Base-by-base conservation (phyloP, 2,113 vertebrate genomes). In the Bagarius yarrelli region DNA sequence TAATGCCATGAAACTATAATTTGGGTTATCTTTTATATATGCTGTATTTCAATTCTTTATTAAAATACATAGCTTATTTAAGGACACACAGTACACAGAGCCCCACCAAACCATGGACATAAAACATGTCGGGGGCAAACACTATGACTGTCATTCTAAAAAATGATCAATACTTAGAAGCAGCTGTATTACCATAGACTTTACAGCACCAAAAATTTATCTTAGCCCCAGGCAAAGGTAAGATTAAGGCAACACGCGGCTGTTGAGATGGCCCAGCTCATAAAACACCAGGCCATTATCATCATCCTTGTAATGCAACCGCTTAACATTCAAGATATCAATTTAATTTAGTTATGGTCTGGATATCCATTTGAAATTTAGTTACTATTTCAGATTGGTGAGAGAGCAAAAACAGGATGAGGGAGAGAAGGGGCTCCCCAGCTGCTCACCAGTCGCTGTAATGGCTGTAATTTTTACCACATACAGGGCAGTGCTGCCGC, bases 271-370 rank as follows among this genome's bases (percentile, higher is more conserved):
- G 89, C 83, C 90, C 83, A 88, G 88, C 89, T 91, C 90, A 87
- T 94, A 94, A 94, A 94, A 92, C 88, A 92, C 81, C 87, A 89
- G 90, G 82, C 86, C 87, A 90, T 94, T 94, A 90, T 88, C 86
- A 86, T 64, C 66, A 83, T 88, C 87, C 87, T 89, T 75, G 92
- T 93, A 94, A 94, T 92, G 89, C 81, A 85, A 86, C 90, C 1
- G 88, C 72, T 90, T 89, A 83, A 67, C 86, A 92, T 92, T 92
- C 84, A 87, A 89, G 86, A 90, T 89, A 93, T 91, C 86, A 88
- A 86, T 91, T 91, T 85, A 84, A 87, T 83, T 88, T 90, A 89
- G 82, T 89, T 91, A 91, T 86, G 86, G 86, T 85, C 83, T 87
- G 11, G 83, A 85, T 76, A 83, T 86, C 90, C 83, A 88, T 92